phyloP scores from a whole-genome alignment of 2,888 invertebrate species.

The Sinelater perroti region DNA sequence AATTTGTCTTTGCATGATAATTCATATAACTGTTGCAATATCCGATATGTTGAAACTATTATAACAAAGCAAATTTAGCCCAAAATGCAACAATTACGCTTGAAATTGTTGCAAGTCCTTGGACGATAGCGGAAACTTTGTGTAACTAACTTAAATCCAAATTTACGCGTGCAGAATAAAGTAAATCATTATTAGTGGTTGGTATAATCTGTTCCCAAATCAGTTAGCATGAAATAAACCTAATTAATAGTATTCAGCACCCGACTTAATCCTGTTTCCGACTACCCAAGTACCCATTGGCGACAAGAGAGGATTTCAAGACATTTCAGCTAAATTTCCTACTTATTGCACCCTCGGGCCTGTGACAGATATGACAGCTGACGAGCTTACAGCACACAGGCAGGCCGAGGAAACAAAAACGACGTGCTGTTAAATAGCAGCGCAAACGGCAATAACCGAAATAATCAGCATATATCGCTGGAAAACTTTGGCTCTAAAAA shows the following conservation, averaged over 20 bases:
- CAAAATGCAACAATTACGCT: background rate
- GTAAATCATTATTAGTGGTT: slow-evolving; percentile 30
- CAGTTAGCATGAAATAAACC: slow-evolving; percentile 30
- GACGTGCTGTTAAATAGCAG: too few species aligned
- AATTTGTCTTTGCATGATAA: too few species aligned
- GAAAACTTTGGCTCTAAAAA: too few species aligned
- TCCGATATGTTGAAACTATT: too few species aligned
- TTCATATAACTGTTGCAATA: too few species aligned
- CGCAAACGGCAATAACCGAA: too few species aligned
- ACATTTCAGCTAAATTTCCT: slow-evolving; percentile 31
- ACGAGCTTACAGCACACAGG: slow-evolving; percentile 5
- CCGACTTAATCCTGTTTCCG: slow-evolving; percentile 30
- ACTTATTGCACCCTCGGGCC: slow-evolving; percentile 31
- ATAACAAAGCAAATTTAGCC: too few species aligned
- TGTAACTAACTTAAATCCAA: slow-evolving; percentile 24
- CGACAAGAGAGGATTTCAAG: slow-evolving; percentile 33
- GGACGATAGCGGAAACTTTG: slow-evolving; percentile 8
- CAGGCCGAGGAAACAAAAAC: slow-evolving; percentile 18
- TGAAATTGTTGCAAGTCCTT: background rate
- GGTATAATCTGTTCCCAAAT: slow-evolving; percentile 31
- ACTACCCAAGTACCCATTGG: slow-evolving; percentile 30
- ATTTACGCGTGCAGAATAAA: slow-evolving; percentile 26
- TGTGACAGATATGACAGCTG: slow-evolving; percentile 26
- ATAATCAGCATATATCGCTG: too few species aligned
- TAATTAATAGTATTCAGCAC: slow-evolving; percentile 33